Percentiles rank a stretch among this genome's conserved stretches.
Evolutionary conservation across 1,140 invertebrate genomes (phyloP).

Genomic region (Drosophila melanica): DNA sequence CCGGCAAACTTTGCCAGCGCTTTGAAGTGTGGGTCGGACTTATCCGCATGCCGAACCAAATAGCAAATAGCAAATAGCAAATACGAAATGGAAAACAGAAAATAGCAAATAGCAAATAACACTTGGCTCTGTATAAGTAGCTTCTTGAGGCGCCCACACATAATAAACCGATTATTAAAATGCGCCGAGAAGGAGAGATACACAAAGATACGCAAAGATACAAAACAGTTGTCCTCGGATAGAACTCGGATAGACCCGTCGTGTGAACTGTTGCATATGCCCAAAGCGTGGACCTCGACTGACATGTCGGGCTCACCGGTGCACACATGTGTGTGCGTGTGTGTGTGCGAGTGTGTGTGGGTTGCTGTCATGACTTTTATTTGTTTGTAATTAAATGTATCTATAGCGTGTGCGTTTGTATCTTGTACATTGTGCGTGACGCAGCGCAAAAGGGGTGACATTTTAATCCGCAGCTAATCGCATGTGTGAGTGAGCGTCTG

Average conservation of each 20-base stretch:
- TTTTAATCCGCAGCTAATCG: constrained; percentile 83
- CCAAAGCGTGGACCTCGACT: constrained; percentile 39
- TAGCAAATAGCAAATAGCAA: constrained; percentile 15
- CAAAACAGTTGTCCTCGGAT: constrained; percentile 25
- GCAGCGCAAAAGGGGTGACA: constrained; percentile 76
- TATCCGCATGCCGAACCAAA: constrained; percentile 20
- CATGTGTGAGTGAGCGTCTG: constrained; percentile 65
- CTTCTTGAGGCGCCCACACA: constrained; percentile 41
- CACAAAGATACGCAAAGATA: constrained; percentile 59
- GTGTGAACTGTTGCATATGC: constrained; percentile 80
- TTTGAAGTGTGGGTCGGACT: constrained; percentile 58
- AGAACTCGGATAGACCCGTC: constrained; percentile 29
- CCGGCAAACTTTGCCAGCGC: constrained; percentile 48
- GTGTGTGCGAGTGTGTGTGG: constrained; percentile 33
- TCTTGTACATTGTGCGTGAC: constrained; percentile 61
- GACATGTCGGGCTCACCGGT: constrained; percentile 20
- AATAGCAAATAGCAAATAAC: constrained; percentile 44
- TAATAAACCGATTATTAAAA: constrained; percentile 82
- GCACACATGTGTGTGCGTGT: background rate
- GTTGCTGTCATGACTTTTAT: constrained; percentile 81
- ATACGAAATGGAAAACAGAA: constrained; percentile 34
- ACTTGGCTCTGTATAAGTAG: constrained; percentile 38
- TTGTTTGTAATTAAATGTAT: constrained; percentile 83
- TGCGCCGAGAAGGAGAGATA: constrained; percentile 32
- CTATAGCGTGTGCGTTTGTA: constrained; percentile 49